phyloP scores from a whole-genome alignment of 2,797 vertebrate genomes.

The Myoxocephalus aenaeus region DNA sequence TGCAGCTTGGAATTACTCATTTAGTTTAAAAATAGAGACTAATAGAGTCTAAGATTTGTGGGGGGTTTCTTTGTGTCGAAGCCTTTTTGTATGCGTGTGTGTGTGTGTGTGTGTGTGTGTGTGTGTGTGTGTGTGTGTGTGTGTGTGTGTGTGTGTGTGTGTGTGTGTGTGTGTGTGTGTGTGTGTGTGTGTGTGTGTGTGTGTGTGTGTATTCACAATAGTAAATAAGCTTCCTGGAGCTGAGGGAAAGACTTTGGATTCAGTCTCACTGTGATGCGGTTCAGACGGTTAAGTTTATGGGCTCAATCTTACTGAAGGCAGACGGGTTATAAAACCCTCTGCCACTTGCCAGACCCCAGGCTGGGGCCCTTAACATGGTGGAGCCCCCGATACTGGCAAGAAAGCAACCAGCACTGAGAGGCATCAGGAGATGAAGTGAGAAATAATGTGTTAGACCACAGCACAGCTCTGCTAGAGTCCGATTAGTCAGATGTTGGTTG shows the following conservation, averaged over 20 bases:
- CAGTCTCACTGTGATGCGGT: conserved; percentile 72
- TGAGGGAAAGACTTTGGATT: conserved; percentile 57
- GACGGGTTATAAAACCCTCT: conserved; percentile 68
- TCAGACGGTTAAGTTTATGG: conserved; percentile 76
- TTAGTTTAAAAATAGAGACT: conserved; percentile 61
- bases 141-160: conserved; percentile 32
- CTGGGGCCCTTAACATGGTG: conserved; percentile 53
- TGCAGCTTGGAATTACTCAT: conserved; percentile 49
- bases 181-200: conserved; percentile 29
- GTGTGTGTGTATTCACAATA: conserved; percentile 24
- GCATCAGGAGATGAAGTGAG: conserved; percentile 61
- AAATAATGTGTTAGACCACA: conserved; percentile 57
- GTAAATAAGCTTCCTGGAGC: conserved; percentile 65
- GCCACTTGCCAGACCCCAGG: conserved; percentile 63
- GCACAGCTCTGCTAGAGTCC: conserved; percentile 31
- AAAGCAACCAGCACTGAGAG: conserved; percentile 40
- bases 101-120: conserved; percentile 9
- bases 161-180: conserved; percentile 28
- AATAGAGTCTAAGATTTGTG: conserved; percentile 46
- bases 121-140: conserved; percentile 32
- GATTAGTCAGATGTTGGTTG: conserved; percentile 42
- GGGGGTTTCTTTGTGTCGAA: conserved; percentile 7
- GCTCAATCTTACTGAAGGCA: conserved; percentile 73
- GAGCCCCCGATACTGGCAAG: conserved; percentile 54
- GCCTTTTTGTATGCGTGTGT: conserved; percentile 36